A percentile compares a stretch with the other conserved stretches of the same genome.
These are phyloP conservation scores for Scolanthus callimorphus DNA, from an alignment of 92 coral and sea anemone species.

Conservation along the genomic window DNA sequence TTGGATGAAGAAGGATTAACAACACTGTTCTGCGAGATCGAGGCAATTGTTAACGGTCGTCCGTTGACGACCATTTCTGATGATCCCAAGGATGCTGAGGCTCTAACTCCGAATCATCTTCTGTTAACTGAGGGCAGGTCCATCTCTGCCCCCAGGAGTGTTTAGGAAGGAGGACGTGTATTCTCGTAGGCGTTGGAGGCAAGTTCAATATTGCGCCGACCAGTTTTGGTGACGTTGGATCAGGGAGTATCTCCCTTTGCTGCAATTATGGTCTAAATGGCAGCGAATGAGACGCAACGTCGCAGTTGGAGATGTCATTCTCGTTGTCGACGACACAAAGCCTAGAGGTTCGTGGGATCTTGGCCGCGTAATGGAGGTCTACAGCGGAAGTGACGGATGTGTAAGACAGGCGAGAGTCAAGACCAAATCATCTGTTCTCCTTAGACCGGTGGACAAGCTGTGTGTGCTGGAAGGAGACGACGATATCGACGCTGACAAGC, in stretches of 20 bases:
- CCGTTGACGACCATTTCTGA: conserved; percentile 41
- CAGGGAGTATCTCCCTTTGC: conserved; percentile 29
- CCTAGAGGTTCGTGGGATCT: conserved; percentile 21
- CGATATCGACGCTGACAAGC: too few relatives aligned
- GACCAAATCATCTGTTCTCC: background rate
- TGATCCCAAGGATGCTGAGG: conserved; percentile 31
- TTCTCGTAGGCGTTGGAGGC: conserved; percentile 40
- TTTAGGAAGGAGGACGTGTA: conserved; percentile 34
- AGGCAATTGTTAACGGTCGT: conserved; percentile 31
- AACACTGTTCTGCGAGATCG: conserved; percentile 43
- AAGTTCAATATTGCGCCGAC: conserved; percentile 37
- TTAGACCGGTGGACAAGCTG: conserved; percentile 21
- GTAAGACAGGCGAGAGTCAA: conserved; percentile 17
- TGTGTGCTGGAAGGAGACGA: conserved; percentile 11
- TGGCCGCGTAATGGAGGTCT: conserved; percentile 9
- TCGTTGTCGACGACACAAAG: conserved; percentile 8
- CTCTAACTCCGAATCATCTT: conserved; percentile 51
- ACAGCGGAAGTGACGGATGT: conserved; percentile 6
- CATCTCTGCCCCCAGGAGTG: conserved; percentile 41
- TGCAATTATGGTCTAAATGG: conserved; percentile 28
- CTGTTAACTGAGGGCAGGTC: conserved; percentile 32
- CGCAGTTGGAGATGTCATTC: conserved; percentile 11
- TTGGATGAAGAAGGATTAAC: conserved; percentile 33
- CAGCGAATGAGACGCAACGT: conserved; percentile 12
- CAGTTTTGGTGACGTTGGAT: conserved; percentile 42